phyloP scores from a whole-genome alignment of 2,797 vertebrate species.

The Ibycter americanus region DNA sequence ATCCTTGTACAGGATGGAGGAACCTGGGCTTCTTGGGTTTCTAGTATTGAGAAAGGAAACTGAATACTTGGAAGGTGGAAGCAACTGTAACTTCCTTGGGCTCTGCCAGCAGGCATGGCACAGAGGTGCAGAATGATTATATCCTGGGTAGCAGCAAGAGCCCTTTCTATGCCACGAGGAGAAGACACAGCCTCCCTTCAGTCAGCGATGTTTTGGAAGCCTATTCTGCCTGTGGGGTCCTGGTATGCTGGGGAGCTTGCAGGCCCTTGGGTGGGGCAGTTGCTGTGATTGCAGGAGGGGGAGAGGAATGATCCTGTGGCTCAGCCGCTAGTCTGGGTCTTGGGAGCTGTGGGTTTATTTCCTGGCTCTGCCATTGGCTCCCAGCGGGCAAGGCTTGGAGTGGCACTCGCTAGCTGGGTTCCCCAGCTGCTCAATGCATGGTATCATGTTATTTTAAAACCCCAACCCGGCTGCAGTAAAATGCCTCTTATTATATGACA shows the following conservation, averaged over 20 bases:
- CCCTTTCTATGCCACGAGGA: neutral
- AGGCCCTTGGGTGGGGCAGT: neutral
- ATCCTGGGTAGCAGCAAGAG: neutral
- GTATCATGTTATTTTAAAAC: constrained; percentile 54
- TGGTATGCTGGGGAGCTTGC: neutral
- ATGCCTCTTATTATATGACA: neutral
- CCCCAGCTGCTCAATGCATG: constrained; percentile 2
- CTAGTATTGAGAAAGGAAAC: neutral
- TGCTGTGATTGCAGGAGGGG: neutral
- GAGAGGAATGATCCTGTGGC: neutral
- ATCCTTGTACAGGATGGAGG: neutral
- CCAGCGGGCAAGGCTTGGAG: neutral
- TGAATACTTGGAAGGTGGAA: neutral
- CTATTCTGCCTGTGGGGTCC: neutral
- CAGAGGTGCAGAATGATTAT: neutral
- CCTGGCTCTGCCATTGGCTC: neutral
- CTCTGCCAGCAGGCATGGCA: neutral
- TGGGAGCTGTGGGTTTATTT: constrained; percentile 26
- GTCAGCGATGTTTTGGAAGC: neutral
- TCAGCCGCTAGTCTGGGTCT: neutral
- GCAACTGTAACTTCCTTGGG: neutral
- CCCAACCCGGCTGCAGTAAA: neutral
- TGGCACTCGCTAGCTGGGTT: neutral
- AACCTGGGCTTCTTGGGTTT: neutral
- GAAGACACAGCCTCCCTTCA: neutral